phyloP scores from a whole-genome alignment of 2,888 invertebrate species.

The Chloroclysta siterata region DNA sequence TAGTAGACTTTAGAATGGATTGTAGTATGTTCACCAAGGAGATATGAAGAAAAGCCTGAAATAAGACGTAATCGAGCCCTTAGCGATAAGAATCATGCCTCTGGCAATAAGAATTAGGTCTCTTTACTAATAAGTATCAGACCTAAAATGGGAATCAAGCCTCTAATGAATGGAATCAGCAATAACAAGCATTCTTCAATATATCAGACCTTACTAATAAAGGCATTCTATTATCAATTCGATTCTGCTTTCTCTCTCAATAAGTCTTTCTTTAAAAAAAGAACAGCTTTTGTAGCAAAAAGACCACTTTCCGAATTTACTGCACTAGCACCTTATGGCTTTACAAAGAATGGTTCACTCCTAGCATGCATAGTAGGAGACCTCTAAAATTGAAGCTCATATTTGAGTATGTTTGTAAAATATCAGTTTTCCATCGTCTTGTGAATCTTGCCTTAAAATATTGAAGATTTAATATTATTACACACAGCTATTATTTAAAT shows the following conservation, averaged over 20 bases:
- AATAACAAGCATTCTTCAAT: too few species aligned
- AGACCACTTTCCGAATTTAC: too few species aligned
- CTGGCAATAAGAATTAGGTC: neutral
- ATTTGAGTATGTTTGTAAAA: neutral
- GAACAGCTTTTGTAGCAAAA: too few species aligned
- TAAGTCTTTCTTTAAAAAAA: too few species aligned
- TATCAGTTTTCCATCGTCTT: neutral
- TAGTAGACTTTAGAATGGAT: slow-evolving; percentile 47
- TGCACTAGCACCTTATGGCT: too few species aligned
- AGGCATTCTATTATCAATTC: too few species aligned
- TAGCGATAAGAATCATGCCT: slow-evolving; percentile 7
- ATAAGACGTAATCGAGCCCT: slow-evolving; percentile 1
- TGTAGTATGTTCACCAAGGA: slow-evolving; percentile 4
- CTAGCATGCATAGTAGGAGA: neutral
- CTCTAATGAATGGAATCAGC: too few species aligned
- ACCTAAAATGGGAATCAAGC: too few species aligned
- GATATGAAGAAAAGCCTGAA: slow-evolving; percentile 19
- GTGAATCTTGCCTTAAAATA: slow-evolving; percentile 15
- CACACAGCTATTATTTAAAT: neutral
- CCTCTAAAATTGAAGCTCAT: neutral
- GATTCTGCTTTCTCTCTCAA: too few species aligned
- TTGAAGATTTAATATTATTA: neutral
- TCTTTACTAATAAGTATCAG: neutral
- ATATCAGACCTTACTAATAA: too few species aligned
- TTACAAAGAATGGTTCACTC: too few species aligned